Conservation (phyloP, 2,797 vertebrate species). For the Chaetodon trifasciatus region DNA sequence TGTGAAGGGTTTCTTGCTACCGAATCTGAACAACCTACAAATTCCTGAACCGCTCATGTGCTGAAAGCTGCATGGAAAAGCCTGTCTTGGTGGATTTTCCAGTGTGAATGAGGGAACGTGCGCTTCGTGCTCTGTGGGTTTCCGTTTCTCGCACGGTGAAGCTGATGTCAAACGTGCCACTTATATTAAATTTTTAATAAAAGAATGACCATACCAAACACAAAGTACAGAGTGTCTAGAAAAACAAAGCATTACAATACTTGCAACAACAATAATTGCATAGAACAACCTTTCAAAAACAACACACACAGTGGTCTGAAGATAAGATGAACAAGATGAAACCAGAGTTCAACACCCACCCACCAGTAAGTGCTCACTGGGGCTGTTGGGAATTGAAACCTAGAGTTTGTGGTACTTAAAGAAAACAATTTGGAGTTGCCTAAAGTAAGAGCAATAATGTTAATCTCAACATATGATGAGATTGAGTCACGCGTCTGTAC, state of each 20-base stretch:
- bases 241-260: constrained; percentile 77
- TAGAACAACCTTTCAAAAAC: constrained; percentile 81
- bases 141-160: constrained; percentile 24
- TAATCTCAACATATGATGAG: constrained; percentile 36
- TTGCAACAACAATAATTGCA: constrained; percentile 85
- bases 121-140: constrained; percentile 2
- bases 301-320: constrained; percentile 68
- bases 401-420: constrained; percentile 61
- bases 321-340: constrained; percentile 58
- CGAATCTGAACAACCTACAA: constrained; percentile 47
- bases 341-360: constrained; percentile 35
- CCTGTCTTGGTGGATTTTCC: constrained; percentile 57
- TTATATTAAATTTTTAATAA: constrained; percentile 86
- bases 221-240: constrained; percentile 79
- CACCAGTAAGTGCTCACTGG: constrained; percentile 73
- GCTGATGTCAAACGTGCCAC: background rate
- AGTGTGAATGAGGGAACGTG: constrained; percentile 15
- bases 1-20: constrained; percentile 51
- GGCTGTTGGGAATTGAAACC: constrained; percentile 58
- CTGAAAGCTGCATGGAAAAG: constrained; percentile 49
- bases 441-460: constrained; percentile 36
- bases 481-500: constrained; percentile 53
- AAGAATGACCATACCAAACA: constrained; percentile 83
- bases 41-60: constrained; percentile 49
- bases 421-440: constrained; percentile 41